Percentiles rank a stretch among this genome's conserved stretches.
Conservation (phyloP, 2,888 invertebrate genomes). For the Shargacucullia verbasci region DNA sequence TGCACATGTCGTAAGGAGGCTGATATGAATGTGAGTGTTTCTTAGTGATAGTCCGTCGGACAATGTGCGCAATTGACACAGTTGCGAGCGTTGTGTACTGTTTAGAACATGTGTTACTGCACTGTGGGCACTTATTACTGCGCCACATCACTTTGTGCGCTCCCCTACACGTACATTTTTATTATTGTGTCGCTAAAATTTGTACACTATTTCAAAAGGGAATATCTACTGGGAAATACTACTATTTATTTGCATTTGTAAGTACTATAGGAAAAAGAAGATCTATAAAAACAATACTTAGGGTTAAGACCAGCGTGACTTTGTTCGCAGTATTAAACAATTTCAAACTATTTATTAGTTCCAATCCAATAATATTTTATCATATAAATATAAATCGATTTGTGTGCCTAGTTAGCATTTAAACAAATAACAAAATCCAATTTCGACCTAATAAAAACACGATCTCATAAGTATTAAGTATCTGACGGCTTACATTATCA, state of each 20-base stretch:
- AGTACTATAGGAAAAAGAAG: too few relatives aligned
- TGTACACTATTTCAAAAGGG: too few relatives aligned
- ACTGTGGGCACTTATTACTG: constrained; percentile 28
- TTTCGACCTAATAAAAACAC: constrained; percentile 28
- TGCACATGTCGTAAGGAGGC: constrained; percentile 14
- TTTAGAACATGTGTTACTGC: constrained; percentile 41
- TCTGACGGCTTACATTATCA: constrained; percentile 38
- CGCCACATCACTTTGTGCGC: constrained; percentile 20
- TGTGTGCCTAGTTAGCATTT: constrained; percentile 5
- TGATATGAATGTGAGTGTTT: constrained; percentile 9
- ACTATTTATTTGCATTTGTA: too few relatives aligned
- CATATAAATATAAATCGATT: constrained; percentile 22
- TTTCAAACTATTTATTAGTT: background rate
- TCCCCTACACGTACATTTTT: too few relatives aligned
- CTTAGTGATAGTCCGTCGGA: constrained; percentile 11
- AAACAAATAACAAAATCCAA: constrained; percentile 24
- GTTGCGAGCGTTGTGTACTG: constrained; percentile 23
- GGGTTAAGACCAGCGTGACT: too few relatives aligned
- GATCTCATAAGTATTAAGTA: constrained; percentile 40
- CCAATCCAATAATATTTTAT: background rate
- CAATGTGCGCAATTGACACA: constrained; percentile 27
- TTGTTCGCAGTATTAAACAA: background rate
- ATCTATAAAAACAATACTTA: too few relatives aligned
- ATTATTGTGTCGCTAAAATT: too few relatives aligned
- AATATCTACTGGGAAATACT: too few relatives aligned